Evolutionary conservation across 2,797 vertebrate genomes (phyloP), one percentile per base, ranked within the genome.

Genomic region (Meriones psammophilus): DNA sequence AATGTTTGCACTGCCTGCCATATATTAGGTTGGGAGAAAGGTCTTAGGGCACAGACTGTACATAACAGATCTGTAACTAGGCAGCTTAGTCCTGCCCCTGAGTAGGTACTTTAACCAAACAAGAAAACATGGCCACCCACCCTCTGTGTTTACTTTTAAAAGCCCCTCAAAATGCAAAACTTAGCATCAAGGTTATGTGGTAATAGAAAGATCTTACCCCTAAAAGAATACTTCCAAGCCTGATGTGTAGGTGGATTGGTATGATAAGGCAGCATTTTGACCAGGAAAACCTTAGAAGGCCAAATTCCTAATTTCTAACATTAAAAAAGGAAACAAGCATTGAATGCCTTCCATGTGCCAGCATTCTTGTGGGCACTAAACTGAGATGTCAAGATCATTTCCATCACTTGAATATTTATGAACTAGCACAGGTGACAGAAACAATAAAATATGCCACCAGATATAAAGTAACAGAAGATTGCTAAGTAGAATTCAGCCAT

Each of bases 1-100:
- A 74, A 93, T 96, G 93, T 97, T 94, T 94, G 85, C 86, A 79
- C 94, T 95, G 93, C 93, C 84, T 95, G 93, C 69, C 97, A 84
- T 95, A 96, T 86, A 95, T 96, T 91, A 77, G 92, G 92, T 93
- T 42, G 1, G 66, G 78, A 96, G 84, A 94, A 95, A 85, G 90
- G 95, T 85, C 92, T 42, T 33, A 80, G 80, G 90, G 88, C 86
- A 91, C 77, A 92, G 94, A 92, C 89, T 7, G 73, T 85, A 92
- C 87, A 54, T 88, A 92, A 94, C 91, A 95, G 84, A 94, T 96
- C 95, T 96, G 66, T 94, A 89, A 95, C 76, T 77, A 90, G 46
- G 24, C 77, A 94, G 26, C 64, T 94, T 78, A 30, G 88, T 58
- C 62, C 58, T 93, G 62, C 22, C 78, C 66, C 91, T 95, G 79